Base-by-base conservation (phyloP, 2,113 vertebrate species). In the Perccottus glenii region DNA sequence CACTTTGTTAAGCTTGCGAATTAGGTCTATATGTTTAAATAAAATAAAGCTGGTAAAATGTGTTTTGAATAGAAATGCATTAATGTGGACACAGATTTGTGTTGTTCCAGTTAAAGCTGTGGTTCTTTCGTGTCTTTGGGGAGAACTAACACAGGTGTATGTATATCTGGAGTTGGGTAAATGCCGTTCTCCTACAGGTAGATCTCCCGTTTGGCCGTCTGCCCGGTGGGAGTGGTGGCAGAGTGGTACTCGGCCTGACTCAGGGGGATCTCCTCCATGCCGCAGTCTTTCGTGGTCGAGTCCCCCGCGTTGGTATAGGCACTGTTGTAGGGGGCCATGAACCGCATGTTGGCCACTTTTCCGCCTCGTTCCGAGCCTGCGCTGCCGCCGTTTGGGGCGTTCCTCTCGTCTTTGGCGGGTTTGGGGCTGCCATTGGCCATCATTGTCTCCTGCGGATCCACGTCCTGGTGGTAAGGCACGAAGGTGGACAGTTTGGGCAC, bases 401-500 rank as follows among this genome's bases (percentile, higher is more conserved):
- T 95, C 1, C 91, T 94, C 89, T 99, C 96, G 92, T 98, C 97
- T 47, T 91, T 58, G 32, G 67, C 88, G 70, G 91, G 94, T 90
- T 95, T 96, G 83, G 96, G 96, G 94, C 95, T 98, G 89, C 95
- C 95, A 64, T 96, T 94, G 82, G 94, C 95, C 89, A 91, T 82
- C 70, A 94, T 93, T 82, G 93, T 94, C 90, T 98, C 95, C 90
- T 94, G 95, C 77, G 94, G 94, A 81, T 95, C 96, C 92, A 93
- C 94, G 90, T 99, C 97, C 94, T 97, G 96, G 94, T 98, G 96
- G 94, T 98, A 99, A 99, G 97, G 96, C 97, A 99, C 96, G 84
- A 99, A 99, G 93, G 97, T 99, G 93, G 97, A 97, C 87, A 99
- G 95, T 93, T 94, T 95, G 87, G 97, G 93, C 87, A 94, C 91